phyloP scores from a whole-genome alignment of 1,140 invertebrate species.

The Leptinotarsa defecta region DNA sequence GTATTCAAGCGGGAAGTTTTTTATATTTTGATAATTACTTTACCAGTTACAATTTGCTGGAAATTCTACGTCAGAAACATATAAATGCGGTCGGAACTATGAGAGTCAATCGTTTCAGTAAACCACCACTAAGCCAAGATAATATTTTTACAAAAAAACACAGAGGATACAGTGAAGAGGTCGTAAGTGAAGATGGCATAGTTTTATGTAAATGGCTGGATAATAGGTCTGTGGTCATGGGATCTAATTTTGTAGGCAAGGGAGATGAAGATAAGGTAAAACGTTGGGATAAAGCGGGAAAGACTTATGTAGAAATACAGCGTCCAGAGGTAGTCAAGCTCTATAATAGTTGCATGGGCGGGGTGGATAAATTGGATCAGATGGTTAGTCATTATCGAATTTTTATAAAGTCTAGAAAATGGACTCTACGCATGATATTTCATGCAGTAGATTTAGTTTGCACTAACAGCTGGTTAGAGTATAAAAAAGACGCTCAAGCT shows the following conservation, averaged over 20 bases:
- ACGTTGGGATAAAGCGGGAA: not conserved
- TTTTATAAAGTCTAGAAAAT: not conserved
- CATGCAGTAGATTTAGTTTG: not conserved
- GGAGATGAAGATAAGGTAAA: not conserved
- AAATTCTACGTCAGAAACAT: slow-evolving; percentile 52
- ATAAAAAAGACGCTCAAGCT: not conserved
- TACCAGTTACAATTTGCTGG: slow-evolving; percentile 52
- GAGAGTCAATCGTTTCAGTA: no score
- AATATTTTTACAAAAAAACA: no score
- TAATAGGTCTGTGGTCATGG: not conserved
- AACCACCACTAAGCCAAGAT: no score
- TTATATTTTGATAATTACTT: slow-evolving; percentile 51
- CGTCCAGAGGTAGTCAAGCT: no score
- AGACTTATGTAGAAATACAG: no score
- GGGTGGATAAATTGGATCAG: no score
- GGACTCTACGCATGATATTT: not conserved
- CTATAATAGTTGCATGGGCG: no score
- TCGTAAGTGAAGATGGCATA: not conserved
- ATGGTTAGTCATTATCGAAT: no score
- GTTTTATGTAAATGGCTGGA: not conserved
- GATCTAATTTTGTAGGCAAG: not conserved
- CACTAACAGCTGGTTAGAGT: not conserved
- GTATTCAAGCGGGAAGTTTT: slow-evolving; percentile 20
- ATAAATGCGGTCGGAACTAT: slow-evolving; percentile 32
- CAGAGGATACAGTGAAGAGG: no score